A percentile compares a stretch with the other conserved stretches of the same genome.
phyloP scores from a whole-genome alignment of 2,888 invertebrate species.

The Halictus ligatus region DNA sequence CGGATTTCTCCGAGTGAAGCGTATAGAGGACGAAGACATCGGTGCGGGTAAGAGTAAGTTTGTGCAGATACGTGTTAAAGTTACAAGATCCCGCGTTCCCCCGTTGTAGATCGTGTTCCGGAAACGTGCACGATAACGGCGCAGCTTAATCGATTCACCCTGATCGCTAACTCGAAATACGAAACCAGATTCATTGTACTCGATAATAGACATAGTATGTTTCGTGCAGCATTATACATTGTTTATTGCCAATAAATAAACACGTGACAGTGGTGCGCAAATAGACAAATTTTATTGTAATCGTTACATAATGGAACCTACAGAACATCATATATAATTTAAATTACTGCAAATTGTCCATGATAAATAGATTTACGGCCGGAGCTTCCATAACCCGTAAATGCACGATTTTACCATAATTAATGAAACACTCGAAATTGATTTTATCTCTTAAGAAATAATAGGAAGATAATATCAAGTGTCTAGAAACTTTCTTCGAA shows the following conservation, averaged over 20 bases:
- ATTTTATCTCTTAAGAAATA: too few species aligned
- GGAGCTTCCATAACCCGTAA: too few species aligned
- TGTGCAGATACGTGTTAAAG: constrained; percentile 45
- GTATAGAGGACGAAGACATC: neutral
- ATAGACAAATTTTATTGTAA: neutral
- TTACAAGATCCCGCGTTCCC: constrained; percentile 52
- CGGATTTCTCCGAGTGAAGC: too few species aligned
- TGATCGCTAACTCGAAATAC: constrained; percentile 49
- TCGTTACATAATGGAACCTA: neutral
- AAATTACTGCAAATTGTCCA: neutral
- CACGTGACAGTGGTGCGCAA: neutral
- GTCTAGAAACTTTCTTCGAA: too few species aligned
- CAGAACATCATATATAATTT: neutral
- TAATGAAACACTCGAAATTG: too few species aligned
- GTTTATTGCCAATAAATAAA: neutral
- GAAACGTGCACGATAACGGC: constrained; percentile 50
- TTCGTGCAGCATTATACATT: neutral
- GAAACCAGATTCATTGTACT: constrained; percentile 21
- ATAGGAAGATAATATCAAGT: too few species aligned
- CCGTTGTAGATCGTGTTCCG: constrained; percentile 48
- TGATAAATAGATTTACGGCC: too few species aligned
- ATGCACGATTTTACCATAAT: too few species aligned
- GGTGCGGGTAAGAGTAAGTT: constrained; percentile 2
- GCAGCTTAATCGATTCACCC: constrained; percentile 48
- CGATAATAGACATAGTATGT: constrained; percentile 34